phyloP scores from a whole-genome alignment of 92 coral and sea anemone species.

The Diadumene lineata region DNA sequence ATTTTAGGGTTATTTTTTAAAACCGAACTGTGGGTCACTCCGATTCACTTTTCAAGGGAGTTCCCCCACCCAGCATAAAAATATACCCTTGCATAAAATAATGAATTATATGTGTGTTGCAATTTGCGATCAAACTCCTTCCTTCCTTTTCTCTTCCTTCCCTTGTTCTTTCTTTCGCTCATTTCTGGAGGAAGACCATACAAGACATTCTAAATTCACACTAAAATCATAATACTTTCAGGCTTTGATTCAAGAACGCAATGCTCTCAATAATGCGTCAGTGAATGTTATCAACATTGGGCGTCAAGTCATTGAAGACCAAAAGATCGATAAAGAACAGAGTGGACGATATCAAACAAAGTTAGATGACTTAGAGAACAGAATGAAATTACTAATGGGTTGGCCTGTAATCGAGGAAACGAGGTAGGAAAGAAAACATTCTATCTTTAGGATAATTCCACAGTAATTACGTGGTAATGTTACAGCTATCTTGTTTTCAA shows the following conservation, averaged over 20 bases:
- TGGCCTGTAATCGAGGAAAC: slow-evolving; percentile 1
- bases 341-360: slow-evolving; percentile 52
- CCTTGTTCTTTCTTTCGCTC: no score
- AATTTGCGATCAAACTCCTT: no score
- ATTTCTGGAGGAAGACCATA: neutral
- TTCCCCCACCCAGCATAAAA: no score
- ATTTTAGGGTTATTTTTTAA: no score
- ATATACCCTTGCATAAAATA: no score
- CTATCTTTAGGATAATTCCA: no score
- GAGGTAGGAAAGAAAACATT: neutral
- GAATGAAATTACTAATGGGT: slow-evolving; percentile 26
- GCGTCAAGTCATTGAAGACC: slow-evolving; percentile 25
- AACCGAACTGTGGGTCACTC: no score
- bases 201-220: neutral
- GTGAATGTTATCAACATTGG: slow-evolving; percentile 39
- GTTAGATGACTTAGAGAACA: slow-evolving; percentile 52
- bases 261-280: slow-evolving; percentile 16
- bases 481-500: no score
- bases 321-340: slow-evolving; percentile 30
- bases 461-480: no score
- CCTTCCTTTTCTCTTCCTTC: no score
- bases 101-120: no score
- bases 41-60: no score
- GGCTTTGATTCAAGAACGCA: slow-evolving; percentile 32
- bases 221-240: neutral